Percentiles rank a stretch among this genome's conserved stretches.
phyloP scores from a whole-genome alignment of 2,797 vertebrate genomes.

The Taeniopygia guttata region DNA sequence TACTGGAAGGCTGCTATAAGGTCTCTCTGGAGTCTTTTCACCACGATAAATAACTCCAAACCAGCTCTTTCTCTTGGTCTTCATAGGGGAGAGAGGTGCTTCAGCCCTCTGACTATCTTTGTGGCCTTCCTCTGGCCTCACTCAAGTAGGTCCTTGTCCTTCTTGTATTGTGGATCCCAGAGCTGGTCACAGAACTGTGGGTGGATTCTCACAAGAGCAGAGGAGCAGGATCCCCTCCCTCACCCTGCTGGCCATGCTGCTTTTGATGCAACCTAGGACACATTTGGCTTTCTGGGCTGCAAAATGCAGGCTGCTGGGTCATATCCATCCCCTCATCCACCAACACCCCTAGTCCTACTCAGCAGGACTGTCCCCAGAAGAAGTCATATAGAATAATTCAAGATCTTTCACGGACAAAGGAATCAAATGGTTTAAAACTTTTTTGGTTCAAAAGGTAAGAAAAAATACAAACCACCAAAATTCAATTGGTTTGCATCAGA shows the following conservation, averaged over 20 bases:
- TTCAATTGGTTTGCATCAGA: not conserved
- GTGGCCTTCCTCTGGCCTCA: not conserved
- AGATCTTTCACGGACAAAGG: not conserved
- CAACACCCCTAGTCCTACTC: not conserved
- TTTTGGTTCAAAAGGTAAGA: not conserved
- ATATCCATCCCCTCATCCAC: not conserved
- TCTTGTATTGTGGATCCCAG: not conserved
- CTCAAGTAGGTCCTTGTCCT: not conserved
- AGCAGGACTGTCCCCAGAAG: not conserved
- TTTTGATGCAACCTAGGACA: not conserved
- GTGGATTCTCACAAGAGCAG: not conserved
- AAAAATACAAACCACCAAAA: not conserved
- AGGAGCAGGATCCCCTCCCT: not conserved
- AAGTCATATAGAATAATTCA: not conserved
- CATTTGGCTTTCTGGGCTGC: accelerated
- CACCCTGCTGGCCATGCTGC: accelerated
- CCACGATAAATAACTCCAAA: not conserved
- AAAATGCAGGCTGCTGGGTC: not conserved
- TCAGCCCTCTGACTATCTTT: not conserved
- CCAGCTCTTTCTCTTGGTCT: not conserved
- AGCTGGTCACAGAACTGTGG: not conserved
- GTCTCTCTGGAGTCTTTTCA: not conserved
- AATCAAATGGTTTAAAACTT: not conserved
- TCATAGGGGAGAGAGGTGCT: not conserved
- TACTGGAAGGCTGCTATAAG: not conserved